Base-by-base conservation (phyloP, 2,113 vertebrate species). In the Pseudorasbora parva region DNA sequence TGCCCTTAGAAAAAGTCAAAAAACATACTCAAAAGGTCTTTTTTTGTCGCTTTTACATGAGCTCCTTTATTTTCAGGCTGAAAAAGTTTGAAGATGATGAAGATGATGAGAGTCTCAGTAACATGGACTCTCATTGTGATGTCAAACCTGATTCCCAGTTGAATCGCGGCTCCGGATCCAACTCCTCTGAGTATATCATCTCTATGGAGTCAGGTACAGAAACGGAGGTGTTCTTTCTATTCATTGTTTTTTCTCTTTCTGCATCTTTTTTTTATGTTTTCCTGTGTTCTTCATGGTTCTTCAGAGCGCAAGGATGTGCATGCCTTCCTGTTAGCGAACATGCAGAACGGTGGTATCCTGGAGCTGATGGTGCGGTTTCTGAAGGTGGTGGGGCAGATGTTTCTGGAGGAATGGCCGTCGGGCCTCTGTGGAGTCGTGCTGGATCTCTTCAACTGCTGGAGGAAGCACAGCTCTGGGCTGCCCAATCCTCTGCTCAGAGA, bases 291-390 rank as follows among this genome's bases (percentile, higher is more conserved):
- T 43, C 8, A 2, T 17, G 68, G 27, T 73, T 85, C 64, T 86
- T 5, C 86, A 99, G 98, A 99, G 89, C 95, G 96, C 86, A 93
- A 96, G 68, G 96, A 98, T 1, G 97, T 99, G 79, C 97, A 98
- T 76, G 91, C 91, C 11, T 99, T 99, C 88, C 89, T 99, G 57
- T 87, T 98, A 78, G 93, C 92, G 82, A 97, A 97, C 86, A 90
- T 97, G 93, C 94, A 89, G 87, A 99, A 99, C 0, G 96, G 97
- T 1, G 98, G 98, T 1, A 93, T 98, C 23, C 92, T 99, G 88
- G 98, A 99, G 84, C 92, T 99, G 88, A 96, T 99, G 96, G 92
- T 99, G 94, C 94, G 94, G 73, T 99, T 97, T 23, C 92, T 99
- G 76, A 99, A 99, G 90, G 93, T 93, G 30, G 94, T 99, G 90